phyloP scores from a whole-genome alignment of 1,140 invertebrate species.

The Psix sp. region DNA sequence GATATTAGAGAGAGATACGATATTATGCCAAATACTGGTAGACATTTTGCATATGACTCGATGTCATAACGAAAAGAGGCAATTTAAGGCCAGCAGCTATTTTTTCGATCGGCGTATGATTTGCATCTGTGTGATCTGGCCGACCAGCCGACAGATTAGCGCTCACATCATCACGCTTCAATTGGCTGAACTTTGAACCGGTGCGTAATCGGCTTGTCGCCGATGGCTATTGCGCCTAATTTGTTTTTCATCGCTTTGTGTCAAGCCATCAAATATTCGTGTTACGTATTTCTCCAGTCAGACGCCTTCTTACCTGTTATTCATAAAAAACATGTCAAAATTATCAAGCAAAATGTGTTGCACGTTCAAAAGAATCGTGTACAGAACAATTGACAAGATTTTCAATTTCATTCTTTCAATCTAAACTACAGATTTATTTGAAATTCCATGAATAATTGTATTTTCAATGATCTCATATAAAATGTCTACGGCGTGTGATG shows the following conservation, averaged over 20 bases:
- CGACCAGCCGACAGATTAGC: conserved; percentile 42
- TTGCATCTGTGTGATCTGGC: conserved; percentile 43
- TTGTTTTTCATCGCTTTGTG: conserved; percentile 46
- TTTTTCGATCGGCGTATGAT: conserved; percentile 28
- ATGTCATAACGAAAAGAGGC: conserved; percentile 20
- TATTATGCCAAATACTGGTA: too few species aligned
- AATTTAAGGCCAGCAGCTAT: conserved; percentile 19
- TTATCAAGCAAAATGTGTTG: too few species aligned
- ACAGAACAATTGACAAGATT: too few species aligned
- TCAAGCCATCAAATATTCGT: conserved; percentile 20
- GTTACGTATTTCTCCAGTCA: background rate
- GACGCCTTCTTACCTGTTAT: too few species aligned
- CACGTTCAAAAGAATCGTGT: too few species aligned
- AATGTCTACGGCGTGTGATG: too few species aligned
- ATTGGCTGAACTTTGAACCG: conserved; percentile 68
- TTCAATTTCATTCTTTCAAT: too few species aligned
- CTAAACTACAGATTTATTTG: too few species aligned
- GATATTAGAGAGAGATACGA: too few species aligned
- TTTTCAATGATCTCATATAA: too few species aligned
- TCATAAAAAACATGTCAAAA: too few species aligned
- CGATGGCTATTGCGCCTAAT: conserved; percentile 41
- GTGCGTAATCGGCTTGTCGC: conserved; percentile 64
- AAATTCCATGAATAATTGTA: too few species aligned
- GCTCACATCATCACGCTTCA: conserved; percentile 63
- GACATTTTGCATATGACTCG: background rate